These are phyloP conservation scores for Rhamnusium bicolor DNA, from an alignment of 2,888 invertebrate species.

Conservation along the genomic window DNA sequence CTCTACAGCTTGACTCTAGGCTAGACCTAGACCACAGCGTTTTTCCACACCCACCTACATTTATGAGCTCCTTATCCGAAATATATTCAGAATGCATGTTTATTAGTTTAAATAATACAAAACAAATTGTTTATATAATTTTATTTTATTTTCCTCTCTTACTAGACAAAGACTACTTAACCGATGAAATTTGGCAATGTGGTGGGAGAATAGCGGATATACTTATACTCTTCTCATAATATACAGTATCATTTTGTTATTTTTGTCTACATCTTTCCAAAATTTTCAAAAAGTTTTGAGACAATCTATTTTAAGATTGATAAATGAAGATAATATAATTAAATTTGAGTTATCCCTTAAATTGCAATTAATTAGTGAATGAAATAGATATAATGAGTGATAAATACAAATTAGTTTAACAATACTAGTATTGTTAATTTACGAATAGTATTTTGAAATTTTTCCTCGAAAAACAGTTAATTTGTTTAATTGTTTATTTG, in stretches of 20 bases:
- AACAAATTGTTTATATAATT: slow-evolving; percentile 66
- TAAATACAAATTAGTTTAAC: too few species aligned
- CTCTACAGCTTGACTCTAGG: background rate
- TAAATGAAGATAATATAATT: background rate
- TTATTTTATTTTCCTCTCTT: slow-evolving; percentile 42
- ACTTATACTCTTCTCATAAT: too few species aligned
- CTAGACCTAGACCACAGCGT: slow-evolving; percentile 37
- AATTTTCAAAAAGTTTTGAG: too few species aligned
- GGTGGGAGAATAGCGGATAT: background rate
- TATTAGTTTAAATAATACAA: slow-evolving; percentile 71
- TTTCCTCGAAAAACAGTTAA: background rate
- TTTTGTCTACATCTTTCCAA: background rate
- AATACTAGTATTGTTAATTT: too few species aligned
- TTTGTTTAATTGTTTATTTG: background rate
- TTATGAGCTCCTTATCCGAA: slow-evolving; percentile 67
- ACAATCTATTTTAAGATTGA: too few species aligned
- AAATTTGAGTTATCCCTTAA: background rate
- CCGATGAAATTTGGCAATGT: background rate
- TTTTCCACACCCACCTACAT: slow-evolving; percentile 50
- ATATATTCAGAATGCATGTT: slow-evolving; percentile 71
- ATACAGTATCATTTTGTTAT: background rate
- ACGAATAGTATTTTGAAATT: background rate
- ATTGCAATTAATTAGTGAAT: background rate
- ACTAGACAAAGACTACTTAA: background rate
- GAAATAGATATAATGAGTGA: background rate